A percentile compares a stretch with the other conserved stretches of the same genome.
Evolutionary conservation across 2,113 vertebrate genomes (phyloP).

Genomic region (Sphaerodactylus townsendi): DNA sequence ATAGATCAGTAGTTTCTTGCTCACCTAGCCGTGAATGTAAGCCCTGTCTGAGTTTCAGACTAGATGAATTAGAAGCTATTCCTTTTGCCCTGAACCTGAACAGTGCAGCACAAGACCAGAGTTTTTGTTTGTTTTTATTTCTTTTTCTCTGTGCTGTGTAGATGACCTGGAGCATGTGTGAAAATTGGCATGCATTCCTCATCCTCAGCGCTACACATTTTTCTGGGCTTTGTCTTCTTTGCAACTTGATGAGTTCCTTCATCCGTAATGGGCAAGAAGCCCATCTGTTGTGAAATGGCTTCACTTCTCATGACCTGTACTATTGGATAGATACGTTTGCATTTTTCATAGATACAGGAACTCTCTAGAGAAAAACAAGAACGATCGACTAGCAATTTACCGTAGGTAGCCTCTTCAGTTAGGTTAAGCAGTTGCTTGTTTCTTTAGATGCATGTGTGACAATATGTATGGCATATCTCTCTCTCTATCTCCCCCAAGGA

Average conservation of each 20-base stretch:
- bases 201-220: no score
- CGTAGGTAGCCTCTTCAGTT: neutral
- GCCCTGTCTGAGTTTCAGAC: no score
- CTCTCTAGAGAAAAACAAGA: neutral
- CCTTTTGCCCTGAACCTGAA: no score
- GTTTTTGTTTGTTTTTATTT: no score
- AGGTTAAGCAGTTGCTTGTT: neutral
- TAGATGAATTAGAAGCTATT: no score
- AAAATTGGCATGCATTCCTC: no score
- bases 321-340: neutral
- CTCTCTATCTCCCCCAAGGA: neutral
- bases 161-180: no score
- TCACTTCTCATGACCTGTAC: neutral
- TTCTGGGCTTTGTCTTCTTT: no score
- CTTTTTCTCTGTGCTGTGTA: no score
- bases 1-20: no score
- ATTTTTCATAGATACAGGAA: neutral
- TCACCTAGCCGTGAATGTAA: no score
- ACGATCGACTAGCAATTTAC: neutral
- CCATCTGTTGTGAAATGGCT: neutral
- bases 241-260: neutral
- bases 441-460: neutral
- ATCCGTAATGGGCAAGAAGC: neutral
- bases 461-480: rapidly evolving
- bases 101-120: no score